Evolutionary conservation across 2,888 invertebrate species (phyloP), one percentile per base, ranked within the genome.

Genomic region (Acanthococcus lagerstroemiae): DNA sequence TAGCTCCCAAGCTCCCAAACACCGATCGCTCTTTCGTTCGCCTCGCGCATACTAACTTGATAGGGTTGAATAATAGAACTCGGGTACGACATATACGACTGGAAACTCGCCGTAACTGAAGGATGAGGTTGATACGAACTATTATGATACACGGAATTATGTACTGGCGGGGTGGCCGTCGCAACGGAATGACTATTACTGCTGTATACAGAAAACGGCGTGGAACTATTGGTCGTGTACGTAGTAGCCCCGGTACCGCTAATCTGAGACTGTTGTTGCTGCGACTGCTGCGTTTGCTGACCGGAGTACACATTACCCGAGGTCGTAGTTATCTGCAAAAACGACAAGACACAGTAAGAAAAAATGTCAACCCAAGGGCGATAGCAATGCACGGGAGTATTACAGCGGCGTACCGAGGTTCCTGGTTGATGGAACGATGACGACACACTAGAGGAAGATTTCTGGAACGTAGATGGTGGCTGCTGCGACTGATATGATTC

Each of bases 91-190:
- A 55, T 19, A 26, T 66, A 66, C 46, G 66, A 66, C 21, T 21
- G 66, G 19, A 66, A 66, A 27, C 55, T 66, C 9, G 55, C 50
- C 50, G 55, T 27, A 3, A 66, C 66, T 21, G 66, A 50, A 27
- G 66, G 66, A 48, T 66, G 60, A 46, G 60, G 26, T 7, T 60
- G 66, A 26, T 56, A 66, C 45, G 66, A 66, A 25, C 66, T 66
- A 44, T 48, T 66, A 19, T 55, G 55, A 48, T 66, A 66, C 19
- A 55, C 56, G 50, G 66, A 66, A 56, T 66, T 66, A 46, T 66
- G 66, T n/a, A 66, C 7, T 12, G 66, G 66, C 46, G 56, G 55
- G 48, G 66, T 56, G 12, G 50, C 56, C 27, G 66, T 66, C 48
- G 66, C 56, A 4, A 56, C 48, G 26, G 55, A 44, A 55, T 66